Evolutionary conservation across 1,140 invertebrate species (phyloP), one percentile per base, ranked within the genome.

Genomic region (Ostrea edulis): DNA sequence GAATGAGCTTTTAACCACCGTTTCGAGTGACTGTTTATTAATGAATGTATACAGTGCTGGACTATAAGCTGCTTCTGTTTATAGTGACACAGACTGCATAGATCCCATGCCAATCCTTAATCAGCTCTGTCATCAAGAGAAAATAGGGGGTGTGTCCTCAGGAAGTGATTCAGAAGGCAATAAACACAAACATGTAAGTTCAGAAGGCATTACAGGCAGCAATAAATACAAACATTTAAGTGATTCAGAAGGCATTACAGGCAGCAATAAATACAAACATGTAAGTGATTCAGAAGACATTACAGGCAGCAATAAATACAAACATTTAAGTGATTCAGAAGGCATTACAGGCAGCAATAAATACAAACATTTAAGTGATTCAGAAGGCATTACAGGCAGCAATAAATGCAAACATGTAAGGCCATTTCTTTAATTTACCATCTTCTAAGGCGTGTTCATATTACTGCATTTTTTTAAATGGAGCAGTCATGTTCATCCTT

Each of bases 101-200:
- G 98, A 99, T 95, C 97, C 98, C 53, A 96, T 97, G 89, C 96
- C 96, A n/a, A 95, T 97, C n/a, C 44, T 93, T 51, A 86, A 85
- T 17, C 77, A 90, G 71, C 71, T 93, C 53, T 88, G 87, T 68
- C 92, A 92, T 81, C 90, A 88, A 25, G 87, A 90, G 65, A 84
- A 90, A 68, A 88, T 90, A 84, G 81, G 85, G 53, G 88, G 90
- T 86, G 89, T 88, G 12, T 87, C 85, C 20, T 87, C 84, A 2
- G 88, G 85, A 22, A 83, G 77, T 17, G 91, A 91, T 20, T 90
- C 81, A 17, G 92, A 92, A 44, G 91, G 53, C 11, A 89, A 87
- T 14, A 91, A 89, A 85, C 86, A 90, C 52, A 92, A 90, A 87
- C 82, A 88, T 77, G 91, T 91, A 87, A 86, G 88, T 68, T 20